Evolutionary conservation across 2,113 vertebrate genomes (phyloP).

Genomic region (Glareola pratincola): DNA sequence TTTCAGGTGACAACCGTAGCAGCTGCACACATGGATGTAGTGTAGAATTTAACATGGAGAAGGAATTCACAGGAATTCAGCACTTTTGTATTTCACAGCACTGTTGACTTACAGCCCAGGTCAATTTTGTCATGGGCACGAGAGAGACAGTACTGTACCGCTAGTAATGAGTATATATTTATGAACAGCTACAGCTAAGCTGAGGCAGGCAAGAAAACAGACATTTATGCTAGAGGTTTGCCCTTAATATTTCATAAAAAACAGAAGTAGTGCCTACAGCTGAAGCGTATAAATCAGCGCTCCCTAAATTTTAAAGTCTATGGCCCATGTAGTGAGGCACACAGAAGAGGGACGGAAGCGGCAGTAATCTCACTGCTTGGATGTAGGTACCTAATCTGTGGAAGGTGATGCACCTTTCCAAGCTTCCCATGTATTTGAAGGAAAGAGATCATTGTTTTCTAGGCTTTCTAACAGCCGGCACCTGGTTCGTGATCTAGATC

Average conservation of each 20-base stretch:
- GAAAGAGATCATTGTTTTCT: background rate
- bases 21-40: background rate
- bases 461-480: background rate
- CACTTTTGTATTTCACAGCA: background rate
- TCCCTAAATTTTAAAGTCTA: background rate
- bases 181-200: background rate
- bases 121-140: background rate
- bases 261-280: background rate
- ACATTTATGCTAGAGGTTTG: background rate
- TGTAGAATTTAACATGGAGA: background rate
- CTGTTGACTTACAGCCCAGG: background rate
- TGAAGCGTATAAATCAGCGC: background rate
- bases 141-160: background rate
- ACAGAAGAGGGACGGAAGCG: background rate
- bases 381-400: background rate
- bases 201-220: background rate
- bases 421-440: background rate
- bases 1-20: background rate
- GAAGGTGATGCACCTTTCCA: background rate
- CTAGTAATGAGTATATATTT: background rate
- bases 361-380: background rate
- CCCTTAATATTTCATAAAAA: background rate
- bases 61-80: background rate
- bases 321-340: accelerated
- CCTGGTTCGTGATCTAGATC: background rate